Base-by-base conservation (phyloP, 2,113 vertebrate species). In the Ammospiza nelsoni region DNA sequence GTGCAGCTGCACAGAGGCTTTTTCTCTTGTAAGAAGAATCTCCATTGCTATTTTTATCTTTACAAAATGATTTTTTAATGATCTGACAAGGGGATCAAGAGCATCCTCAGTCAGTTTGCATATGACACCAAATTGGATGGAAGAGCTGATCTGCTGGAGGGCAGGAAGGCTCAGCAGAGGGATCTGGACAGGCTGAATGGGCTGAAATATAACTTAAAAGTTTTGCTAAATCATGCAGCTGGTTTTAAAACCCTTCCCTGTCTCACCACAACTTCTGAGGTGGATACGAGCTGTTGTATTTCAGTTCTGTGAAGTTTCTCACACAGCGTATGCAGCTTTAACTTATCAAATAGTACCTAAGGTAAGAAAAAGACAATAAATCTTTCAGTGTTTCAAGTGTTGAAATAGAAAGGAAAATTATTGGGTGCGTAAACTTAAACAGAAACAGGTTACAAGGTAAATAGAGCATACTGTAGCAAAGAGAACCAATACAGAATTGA, bases 321-420 rank as follows among this genome's bases (percentile, higher is more conserved):
- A 94, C 98, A 98, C 46, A 96, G 94, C 6, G 97, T 92, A 39
- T 99, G 98, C 49, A 99, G 98, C 58, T 97, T 98, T 43, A 99
- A 96, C 84, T 99, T 99, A 79, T 98, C 98, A 94, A 99, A 99
- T 29, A 99, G 97, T 72, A 99, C 96, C 99, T 99, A 91, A 39
- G 93, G 43, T 11, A 91, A 55, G 66, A 92, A 73, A 80, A 71
- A 65, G 29, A 15, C 7, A 54, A 54, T 8, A 74, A 80, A 39
- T 23, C 31, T 31, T 72, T 44, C 66, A 78, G n/a, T 43, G 18
- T 58, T 72, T 63, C 19, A 69, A 46, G 54, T 27, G 28, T 23
- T 68, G 39, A 77, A 85, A 58, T 31, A 81, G 39, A 65, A 52
- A 48, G 20, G 8, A 81, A 75, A 25, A 39, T 20, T 43, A 67